Percentiles rank a stretch among this genome's conserved stretches.
Conservation (phyloP, 2,888 invertebrate species). For the Andrena bicolor region DNA sequence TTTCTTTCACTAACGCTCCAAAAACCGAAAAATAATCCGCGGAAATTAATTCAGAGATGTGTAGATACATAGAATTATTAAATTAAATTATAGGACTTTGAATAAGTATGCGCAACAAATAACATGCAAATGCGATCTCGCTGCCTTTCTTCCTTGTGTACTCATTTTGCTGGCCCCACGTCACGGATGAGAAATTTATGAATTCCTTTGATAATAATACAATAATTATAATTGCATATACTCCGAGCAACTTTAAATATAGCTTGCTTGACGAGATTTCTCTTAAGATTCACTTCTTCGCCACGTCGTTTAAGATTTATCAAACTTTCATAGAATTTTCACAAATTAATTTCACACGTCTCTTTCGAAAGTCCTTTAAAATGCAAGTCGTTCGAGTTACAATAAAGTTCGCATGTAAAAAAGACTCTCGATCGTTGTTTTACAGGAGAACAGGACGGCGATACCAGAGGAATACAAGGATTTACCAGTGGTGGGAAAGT, state of each 20-base stretch:
- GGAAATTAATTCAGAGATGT: too few relatives aligned
- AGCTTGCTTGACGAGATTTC: too few relatives aligned
- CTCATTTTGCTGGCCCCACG: background rate
- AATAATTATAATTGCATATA: background rate
- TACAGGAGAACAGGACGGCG: constrained; percentile 73
- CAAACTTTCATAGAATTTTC: background rate
- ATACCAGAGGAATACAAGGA: constrained; percentile 61
- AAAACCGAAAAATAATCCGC: too few relatives aligned
- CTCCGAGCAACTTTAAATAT: background rate
- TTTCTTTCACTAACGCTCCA: too few relatives aligned
- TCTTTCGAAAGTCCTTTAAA: too few relatives aligned
- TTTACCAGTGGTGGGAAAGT: constrained; percentile 79
- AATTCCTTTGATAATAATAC: background rate
- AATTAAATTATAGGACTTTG: too few relatives aligned
- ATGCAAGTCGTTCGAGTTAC: too few relatives aligned
- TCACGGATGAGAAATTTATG: background rate
- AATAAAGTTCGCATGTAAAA: background rate
- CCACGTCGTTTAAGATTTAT: too few relatives aligned
- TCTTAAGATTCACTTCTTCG: background rate
- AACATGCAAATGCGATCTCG: too few relatives aligned
- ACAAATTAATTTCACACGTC: background rate
- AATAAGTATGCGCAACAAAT: too few relatives aligned
- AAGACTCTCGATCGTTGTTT: background rate
- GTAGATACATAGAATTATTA: too few relatives aligned
- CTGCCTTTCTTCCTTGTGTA: background rate